Percentiles rank a stretch among this genome's conserved stretches.
These are phyloP conservation scores for Subanguina moxae DNA, from an alignment of 1,140 invertebrate species.

Conservation along the genomic window DNA sequence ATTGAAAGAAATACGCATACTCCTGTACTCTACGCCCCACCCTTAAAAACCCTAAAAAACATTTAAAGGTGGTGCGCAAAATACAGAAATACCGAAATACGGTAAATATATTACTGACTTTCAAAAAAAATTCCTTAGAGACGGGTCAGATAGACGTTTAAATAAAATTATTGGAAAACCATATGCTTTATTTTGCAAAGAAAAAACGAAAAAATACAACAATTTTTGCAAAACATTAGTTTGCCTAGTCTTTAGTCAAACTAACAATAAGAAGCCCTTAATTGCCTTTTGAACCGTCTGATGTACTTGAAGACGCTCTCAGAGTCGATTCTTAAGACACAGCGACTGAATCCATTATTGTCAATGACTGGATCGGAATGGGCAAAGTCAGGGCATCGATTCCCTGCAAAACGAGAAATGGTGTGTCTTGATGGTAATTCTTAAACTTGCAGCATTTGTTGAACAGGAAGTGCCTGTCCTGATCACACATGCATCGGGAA, in stretches of 20 bases:
- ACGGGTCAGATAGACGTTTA: not conserved
- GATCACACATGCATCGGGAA: conserved; percentile 45
- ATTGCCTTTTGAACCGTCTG: not conserved
- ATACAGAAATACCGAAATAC: too few relatives aligned
- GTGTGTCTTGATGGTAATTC: not conserved
- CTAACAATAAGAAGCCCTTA: conserved; percentile 1
- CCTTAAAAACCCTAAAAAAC: too few relatives aligned
- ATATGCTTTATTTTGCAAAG: not conserved
- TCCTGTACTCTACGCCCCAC: too few relatives aligned
- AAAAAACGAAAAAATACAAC: too few relatives aligned
- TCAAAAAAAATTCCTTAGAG: conserved; percentile 6
- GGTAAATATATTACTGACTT: too few relatives aligned
- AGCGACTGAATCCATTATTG: conserved; percentile 1
- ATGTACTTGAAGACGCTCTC: not conserved
- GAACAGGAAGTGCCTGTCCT: conserved; percentile 47
- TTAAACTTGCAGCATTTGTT: conserved; percentile 51
- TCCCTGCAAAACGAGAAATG: not conserved
- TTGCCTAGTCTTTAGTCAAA: not conserved
- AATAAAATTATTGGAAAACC: conserved; percentile 5
- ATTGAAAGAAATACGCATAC: too few relatives aligned
- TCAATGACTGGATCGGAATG: conserved; percentile 9
- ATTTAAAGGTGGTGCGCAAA: too few relatives aligned
- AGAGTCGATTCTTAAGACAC: conserved; percentile 5
- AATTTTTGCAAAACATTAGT: too few relatives aligned
- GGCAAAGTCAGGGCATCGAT: conserved; percentile 6